Conservation (phyloP, 2,797 vertebrate genomes). For the Peromyscus aztecus region DNA sequence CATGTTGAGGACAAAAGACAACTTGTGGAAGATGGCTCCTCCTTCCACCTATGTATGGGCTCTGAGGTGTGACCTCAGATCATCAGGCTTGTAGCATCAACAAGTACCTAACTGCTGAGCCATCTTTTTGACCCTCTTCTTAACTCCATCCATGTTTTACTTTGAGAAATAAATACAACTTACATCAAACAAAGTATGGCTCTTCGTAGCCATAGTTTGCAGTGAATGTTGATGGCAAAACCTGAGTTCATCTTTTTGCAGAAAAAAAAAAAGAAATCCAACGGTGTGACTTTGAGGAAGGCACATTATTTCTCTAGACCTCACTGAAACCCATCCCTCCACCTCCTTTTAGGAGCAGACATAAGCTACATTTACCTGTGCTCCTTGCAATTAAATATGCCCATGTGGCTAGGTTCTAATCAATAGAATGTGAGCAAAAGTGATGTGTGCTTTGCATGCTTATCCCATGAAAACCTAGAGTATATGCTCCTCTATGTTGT, state of each 20-base stretch:
- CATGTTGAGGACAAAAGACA: neutral
- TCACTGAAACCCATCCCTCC: neutral
- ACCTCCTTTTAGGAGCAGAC: neutral
- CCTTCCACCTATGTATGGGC: neutral
- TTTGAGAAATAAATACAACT: neutral
- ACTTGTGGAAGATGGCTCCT: neutral
- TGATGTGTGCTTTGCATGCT: neutral
- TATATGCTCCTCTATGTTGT: neutral
- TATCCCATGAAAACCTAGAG: neutral
- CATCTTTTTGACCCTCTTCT: neutral
- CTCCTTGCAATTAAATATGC: neutral
- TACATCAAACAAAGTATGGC: too few relatives aligned
- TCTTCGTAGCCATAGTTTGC: neutral
- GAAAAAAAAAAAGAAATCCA: neutral
- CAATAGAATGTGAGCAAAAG: neutral
- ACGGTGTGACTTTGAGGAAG: neutral
- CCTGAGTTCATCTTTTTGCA: neutral
- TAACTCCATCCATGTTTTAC: neutral
- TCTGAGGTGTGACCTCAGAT: neutral
- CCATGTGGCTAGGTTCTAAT: neutral
- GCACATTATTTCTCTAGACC: neutral
- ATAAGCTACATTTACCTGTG: neutral
- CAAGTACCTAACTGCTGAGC: neutral
- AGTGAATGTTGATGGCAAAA: neutral
- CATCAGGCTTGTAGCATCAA: neutral